These are phyloP conservation scores for Heliconius charithonia DNA, from an alignment of 2,888 invertebrate genomes.

Conservation along the genomic window DNA sequence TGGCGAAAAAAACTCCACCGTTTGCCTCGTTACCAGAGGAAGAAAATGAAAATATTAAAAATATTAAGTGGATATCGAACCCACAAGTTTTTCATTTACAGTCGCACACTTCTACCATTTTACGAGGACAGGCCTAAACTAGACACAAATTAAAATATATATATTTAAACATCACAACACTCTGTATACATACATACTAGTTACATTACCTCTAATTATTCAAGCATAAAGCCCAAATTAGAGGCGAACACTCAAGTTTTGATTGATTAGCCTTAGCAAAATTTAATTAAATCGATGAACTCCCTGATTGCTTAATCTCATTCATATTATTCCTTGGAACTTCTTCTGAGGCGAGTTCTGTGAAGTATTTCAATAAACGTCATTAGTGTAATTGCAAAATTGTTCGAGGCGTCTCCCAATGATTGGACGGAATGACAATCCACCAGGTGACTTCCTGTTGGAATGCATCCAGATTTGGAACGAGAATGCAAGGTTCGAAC, in stretches of 20 bases:
- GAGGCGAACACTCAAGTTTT: conserved; percentile 38
- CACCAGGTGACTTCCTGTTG: conserved; percentile 28
- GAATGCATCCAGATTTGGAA: conserved; percentile 10
- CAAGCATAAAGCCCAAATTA: conserved; percentile 31
- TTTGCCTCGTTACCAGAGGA: too few relatives aligned
- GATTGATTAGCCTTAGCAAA: conserved; percentile 49
- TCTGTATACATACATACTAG: neutral
- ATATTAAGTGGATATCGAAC: too few relatives aligned
- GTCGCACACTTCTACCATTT: too few relatives aligned
- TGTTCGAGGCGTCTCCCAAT: conserved; percentile 32
- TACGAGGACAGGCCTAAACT: too few relatives aligned
- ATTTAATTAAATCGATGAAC: conserved; percentile 59
- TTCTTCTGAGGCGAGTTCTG: conserved; percentile 42
- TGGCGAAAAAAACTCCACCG: too few relatives aligned
- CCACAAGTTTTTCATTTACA: too few relatives aligned
- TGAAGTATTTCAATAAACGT: conserved; percentile 70
- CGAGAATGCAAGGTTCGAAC: neutral
- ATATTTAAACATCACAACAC: neutral
- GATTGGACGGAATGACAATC: conserved; percentile 38
- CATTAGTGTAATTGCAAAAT: conserved; percentile 62
- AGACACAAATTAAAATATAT: too few relatives aligned
- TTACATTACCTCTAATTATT: conserved; percentile 26
- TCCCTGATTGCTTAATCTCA: conserved; percentile 67
- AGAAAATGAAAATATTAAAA: too few relatives aligned
- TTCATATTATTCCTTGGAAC: conserved; percentile 51